Percentiles rank a stretch among this genome's conserved stretches.
Conservation (phyloP, 2,113 vertebrate species). For the Oryzias melastigma region DNA sequence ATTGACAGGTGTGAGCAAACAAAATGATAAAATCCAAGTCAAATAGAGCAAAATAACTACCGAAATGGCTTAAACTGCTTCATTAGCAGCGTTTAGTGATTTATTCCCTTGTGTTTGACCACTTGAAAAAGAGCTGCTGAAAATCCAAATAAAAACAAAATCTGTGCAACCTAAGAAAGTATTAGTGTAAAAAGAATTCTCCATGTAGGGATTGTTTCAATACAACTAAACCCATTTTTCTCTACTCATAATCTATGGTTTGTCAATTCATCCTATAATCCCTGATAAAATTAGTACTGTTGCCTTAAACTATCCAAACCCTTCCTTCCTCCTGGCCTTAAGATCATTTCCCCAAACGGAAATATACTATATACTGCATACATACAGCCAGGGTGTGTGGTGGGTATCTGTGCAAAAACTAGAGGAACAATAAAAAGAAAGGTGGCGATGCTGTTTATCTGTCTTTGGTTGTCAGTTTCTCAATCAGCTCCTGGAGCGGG, state of each 20-base stretch:
- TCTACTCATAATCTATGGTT: constrained; percentile 44
- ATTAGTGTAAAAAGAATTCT: constrained; percentile 22
- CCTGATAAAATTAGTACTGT: constrained; percentile 66
- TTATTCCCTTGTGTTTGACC: neutral
- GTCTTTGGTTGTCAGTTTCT: constrained; percentile 96
- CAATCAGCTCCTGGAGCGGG: constrained; percentile 96
- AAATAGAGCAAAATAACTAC: neutral
- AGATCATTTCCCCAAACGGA: constrained; percentile 70
- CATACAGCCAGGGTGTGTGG: constrained; percentile 65
- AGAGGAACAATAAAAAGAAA: constrained; percentile 56
- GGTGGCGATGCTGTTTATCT: constrained; percentile 80
- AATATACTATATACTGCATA: constrained; percentile 73
- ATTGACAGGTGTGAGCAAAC: constrained; percentile 29
- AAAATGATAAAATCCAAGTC: constrained; percentile 17
- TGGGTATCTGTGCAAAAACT: constrained; percentile 73
- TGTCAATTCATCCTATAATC: constrained; percentile 51
- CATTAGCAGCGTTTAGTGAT: constrained; percentile 2
- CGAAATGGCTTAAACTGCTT: constrained; percentile 26
- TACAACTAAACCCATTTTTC: constrained; percentile 27
- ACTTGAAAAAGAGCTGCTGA: constrained; percentile 7
- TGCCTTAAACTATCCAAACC: constrained; percentile 63
- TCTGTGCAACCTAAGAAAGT: constrained; percentile 34
- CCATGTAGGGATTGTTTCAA: constrained; percentile 34
- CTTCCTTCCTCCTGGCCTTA: constrained; percentile 60
- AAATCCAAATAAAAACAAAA: constrained; percentile 21